Conservation (phyloP, 1,140 invertebrate species). For the Copidosoma floridanum region DNA sequence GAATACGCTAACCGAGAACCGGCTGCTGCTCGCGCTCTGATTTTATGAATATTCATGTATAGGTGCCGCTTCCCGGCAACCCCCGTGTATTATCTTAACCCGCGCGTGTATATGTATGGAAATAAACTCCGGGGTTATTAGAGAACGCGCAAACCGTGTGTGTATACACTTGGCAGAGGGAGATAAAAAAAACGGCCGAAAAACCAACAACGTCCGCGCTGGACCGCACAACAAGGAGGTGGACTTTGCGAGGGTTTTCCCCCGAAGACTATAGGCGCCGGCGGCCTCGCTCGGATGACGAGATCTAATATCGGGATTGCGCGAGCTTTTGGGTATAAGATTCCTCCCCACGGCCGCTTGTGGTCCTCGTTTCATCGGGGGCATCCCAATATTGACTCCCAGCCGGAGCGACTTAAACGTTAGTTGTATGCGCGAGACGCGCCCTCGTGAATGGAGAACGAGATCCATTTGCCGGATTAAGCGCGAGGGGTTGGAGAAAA, state of each 20-base stretch:
- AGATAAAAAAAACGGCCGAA: background rate
- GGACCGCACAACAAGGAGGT: no score
- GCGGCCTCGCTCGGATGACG: constrained; percentile 20
- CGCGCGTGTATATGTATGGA: no score
- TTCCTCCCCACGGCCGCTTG: constrained; percentile 1
- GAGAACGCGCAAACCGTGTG: no score
- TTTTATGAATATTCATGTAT: no score
- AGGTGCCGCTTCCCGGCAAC: no score
- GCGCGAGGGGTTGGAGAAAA: constrained; percentile 30
- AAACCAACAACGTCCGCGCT: background rate
- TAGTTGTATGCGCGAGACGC: background rate
- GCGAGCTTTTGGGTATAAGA: constrained; percentile 34
- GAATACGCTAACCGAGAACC: no score
- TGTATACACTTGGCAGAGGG: no score
- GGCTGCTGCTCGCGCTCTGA: no score
- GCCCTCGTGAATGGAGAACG: constrained; percentile 11
- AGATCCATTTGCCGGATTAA: constrained; percentile 41
- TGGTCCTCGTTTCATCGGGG: constrained; percentile 30
- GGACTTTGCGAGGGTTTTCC: no score
- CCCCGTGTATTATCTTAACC: no score
- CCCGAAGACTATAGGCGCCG: background rate
- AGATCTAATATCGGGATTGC: constrained; percentile 40
- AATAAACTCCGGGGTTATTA: no score
- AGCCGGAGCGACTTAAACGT: constrained; percentile 33
- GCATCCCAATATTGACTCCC: constrained; percentile 38